These are phyloP conservation scores for Acrobasis repandana DNA, from an alignment of 2,888 invertebrate genomes.

Conservation along the genomic window DNA sequence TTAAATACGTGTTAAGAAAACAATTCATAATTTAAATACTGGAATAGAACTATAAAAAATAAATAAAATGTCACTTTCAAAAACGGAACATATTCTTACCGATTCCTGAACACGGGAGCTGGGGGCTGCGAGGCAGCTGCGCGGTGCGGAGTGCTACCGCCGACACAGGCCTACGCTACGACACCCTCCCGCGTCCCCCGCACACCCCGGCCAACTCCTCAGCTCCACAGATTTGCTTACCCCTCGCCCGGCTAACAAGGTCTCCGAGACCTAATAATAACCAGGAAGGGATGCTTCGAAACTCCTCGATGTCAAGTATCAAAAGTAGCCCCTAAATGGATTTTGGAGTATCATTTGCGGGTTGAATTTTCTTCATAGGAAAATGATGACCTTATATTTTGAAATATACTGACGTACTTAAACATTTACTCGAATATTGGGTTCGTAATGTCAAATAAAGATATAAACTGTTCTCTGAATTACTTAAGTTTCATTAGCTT, in stretches of 20 bases:
- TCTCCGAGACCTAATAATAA: constrained; percentile 46
- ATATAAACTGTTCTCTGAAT: too few species aligned
- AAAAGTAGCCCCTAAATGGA: constrained; percentile 21
- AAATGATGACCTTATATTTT: neutral
- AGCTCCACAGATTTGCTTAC: constrained; percentile 59
- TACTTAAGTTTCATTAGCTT: too few species aligned
- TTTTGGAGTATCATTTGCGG: constrained; percentile 20
- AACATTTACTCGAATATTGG: too few species aligned
- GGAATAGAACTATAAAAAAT: constrained; percentile 1
- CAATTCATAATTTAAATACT: neutral
- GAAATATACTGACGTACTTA: neutral
- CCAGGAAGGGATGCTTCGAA: constrained; percentile 32
- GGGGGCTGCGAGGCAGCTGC: constrained; percentile 61
- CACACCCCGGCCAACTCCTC: constrained; percentile 49
- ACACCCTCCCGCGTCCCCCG: constrained; percentile 50
- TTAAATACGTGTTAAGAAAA: too few species aligned
- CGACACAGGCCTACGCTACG: constrained; percentile 55
- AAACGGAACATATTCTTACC: constrained; percentile 34
- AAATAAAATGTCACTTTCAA: constrained; percentile 21
- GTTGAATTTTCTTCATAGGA: constrained; percentile 6
- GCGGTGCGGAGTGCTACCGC: constrained; percentile 61
- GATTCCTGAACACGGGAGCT: constrained; percentile 32
- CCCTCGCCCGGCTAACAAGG: constrained; percentile 54
- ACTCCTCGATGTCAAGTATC: constrained; percentile 25
- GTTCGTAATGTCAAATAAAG: too few species aligned